Percentiles rank a stretch among this genome's conserved stretches.
Evolutionary conservation across 1,140 invertebrate genomes (phyloP).

Genomic region (Gonioctena quinquepunctata): DNA sequence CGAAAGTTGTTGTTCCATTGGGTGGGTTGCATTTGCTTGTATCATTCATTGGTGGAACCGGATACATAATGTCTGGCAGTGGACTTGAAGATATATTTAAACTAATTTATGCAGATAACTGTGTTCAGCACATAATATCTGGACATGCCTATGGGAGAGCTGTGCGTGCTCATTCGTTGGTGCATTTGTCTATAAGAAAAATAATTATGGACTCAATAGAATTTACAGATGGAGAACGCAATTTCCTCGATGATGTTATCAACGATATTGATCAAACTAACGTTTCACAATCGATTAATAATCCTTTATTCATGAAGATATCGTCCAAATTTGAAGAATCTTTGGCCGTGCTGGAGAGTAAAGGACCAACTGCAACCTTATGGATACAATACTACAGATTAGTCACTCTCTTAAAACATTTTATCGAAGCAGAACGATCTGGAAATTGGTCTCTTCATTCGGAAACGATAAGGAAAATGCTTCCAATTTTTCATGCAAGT

Average conservation of each 20-base stretch:
- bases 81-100: conserved; percentile 33
- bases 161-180: neutral
- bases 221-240: neutral
- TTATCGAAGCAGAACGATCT: too few relatives aligned
- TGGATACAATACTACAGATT: too few relatives aligned
- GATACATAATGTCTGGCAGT: conserved; percentile 34
- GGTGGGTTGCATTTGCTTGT: conserved; percentile 50
- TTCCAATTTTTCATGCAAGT: too few relatives aligned
- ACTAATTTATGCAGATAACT: conserved; percentile 33
- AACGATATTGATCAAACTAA: too few relatives aligned
- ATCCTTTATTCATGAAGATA: neutral
- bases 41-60: conserved; percentile 30
- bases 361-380: too few relatives aligned
- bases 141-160: neutral
- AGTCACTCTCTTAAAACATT: too few relatives aligned
- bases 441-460: too few relatives aligned
- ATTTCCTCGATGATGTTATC: too few relatives aligned
- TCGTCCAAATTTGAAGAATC: neutral
- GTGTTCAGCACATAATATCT: conserved; percentile 53
- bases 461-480: too few relatives aligned
- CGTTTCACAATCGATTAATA: neutral
- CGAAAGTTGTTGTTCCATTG: conserved; percentile 33
- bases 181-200: too few relatives aligned
- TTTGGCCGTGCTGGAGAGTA: conserved; percentile 16
- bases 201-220: conserved; percentile 44